Evolutionary conservation across 2,888 invertebrate genomes (phyloP).

Genomic region (Thymelicus sylvestris): DNA sequence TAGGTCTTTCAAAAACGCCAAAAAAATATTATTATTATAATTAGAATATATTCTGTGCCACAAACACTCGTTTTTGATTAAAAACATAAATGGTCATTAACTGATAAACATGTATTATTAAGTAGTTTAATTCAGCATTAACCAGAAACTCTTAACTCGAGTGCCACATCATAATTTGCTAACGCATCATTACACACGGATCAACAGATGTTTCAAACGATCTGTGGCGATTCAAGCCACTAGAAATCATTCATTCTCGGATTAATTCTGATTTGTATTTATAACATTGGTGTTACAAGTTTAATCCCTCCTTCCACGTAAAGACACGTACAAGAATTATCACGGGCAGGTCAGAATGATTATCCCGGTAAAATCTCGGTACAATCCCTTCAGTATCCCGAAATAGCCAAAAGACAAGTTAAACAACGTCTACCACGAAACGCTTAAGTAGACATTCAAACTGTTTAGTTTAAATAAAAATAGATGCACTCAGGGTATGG

Average conservation of each 20-base stretch:
- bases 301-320: conserved; percentile 23
- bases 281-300: conserved; percentile 17
- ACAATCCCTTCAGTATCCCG: conserved; percentile 57
- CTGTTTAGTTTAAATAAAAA: conserved; percentile 72
- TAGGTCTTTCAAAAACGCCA: too few species aligned
- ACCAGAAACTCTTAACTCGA: conserved; percentile 15
- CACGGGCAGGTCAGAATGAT: conserved; percentile 49
- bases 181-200: conserved; percentile 11
- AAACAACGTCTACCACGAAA: conserved; percentile 65
- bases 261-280: neutral
- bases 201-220: conserved; percentile 25
- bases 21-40: too few species aligned
- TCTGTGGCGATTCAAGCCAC: conserved; percentile 2
- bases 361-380: conserved; percentile 61
- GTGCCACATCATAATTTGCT: conserved; percentile 27
- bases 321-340: conserved; percentile 47
- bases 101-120: too few species aligned
- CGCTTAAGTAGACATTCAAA: conserved; percentile 66
- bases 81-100: too few species aligned
- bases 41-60: too few species aligned
- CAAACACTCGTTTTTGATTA: too few species aligned
- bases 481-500: conserved; percentile 67
- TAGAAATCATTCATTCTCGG: neutral
- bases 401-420: conserved; percentile 70
- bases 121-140: neutral